Base-by-base conservation (phyloP, 2,888 invertebrate genomes). In the Ferdinandea cuprea region DNA sequence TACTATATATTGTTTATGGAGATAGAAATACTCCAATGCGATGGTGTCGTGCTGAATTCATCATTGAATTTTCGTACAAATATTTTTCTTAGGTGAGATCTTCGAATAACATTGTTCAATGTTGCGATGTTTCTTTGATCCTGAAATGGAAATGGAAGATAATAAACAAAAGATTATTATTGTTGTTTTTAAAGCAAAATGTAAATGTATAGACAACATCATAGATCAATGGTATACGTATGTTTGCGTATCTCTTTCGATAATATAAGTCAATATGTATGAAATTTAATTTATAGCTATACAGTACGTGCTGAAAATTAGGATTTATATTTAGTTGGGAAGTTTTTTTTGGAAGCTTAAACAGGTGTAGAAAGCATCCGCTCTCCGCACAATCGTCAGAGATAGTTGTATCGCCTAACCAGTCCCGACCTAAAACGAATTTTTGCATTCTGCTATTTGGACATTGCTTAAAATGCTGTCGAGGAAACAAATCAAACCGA, bases 1-100 rank as follows among this genome's bases (percentile, higher is more conserved):
- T 35, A 35, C 40, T 72, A 68, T 25, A 48, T 72, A 68, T 25
- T 48, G 42, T 79, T 87, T 88, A 90, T 89, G 91, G 91, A 91
- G 91, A 91, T 87, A 91, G 88, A 89, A 91, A 90, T 85, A 90
- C 91, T 89, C 91, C 91, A 88, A 90, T 89, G 86, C 91, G 91
- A 89, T 90, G 90, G 87, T 90, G 90, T 87, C 89, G 88, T 88
- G 89, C 89, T 85, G 90, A 90, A 89, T 89, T 91, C 91, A 91
- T 91, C 88, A 88, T 90, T 87, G 84, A 87, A 85, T 85, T n/a
- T 85, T 83, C 87, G 87, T 86, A 61, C 25, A 73, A 83, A 73
- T 83, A 52, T 68, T 63, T 48, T 66, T 30, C 65, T 88, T 86
- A 89, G 83, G 87, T 86, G 86, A 88, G 87, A 88, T 88, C 88